Evolutionary conservation across 2,113 vertebrate genomes (phyloP).

Genomic region (Mormyrus iriodes): DNA sequence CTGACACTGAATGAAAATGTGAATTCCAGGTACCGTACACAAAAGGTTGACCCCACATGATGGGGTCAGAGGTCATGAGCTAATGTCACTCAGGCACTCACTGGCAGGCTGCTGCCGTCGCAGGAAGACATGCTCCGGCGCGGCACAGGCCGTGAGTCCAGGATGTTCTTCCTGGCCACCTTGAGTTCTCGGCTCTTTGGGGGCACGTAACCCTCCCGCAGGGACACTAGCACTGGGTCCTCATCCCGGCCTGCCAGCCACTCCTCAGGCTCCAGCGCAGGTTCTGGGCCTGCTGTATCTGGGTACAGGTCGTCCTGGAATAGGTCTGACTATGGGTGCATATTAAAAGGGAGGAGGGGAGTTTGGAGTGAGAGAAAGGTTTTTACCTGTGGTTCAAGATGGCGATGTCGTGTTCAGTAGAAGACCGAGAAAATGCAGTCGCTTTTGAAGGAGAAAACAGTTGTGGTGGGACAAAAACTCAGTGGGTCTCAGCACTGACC

Average conservation of each 20-base stretch:
- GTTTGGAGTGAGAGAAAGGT: neutral
- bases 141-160: conserved; percentile 74
- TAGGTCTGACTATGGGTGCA: conserved; percentile 78
- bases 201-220: conserved; percentile 81
- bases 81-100: conserved; percentile 48
- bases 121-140: conserved; percentile 63
- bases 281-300: conserved; percentile 82
- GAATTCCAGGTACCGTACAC: neutral
- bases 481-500: conserved; percentile 37
- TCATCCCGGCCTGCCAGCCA: conserved; percentile 85
- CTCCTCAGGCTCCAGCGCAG: conserved; percentile 82
- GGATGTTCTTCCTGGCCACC: conserved; percentile 80
- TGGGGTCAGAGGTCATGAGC: neutral
- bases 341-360: neutral
- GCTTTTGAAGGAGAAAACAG: no score
- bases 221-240: conserved; percentile 82
- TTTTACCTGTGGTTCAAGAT: neutral
- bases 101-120: conserved; percentile 67
- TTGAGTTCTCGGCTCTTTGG: conserved; percentile 88
- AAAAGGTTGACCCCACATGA: neutral
- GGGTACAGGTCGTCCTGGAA: conserved; percentile 97
- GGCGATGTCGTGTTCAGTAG: neutral
- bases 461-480: neutral
- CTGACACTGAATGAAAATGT: neutral
- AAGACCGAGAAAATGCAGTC: neutral